These are phyloP conservation scores for Stenchaetothrips biformis DNA, from an alignment of 2,888 invertebrate species.

Conservation along the genomic window DNA sequence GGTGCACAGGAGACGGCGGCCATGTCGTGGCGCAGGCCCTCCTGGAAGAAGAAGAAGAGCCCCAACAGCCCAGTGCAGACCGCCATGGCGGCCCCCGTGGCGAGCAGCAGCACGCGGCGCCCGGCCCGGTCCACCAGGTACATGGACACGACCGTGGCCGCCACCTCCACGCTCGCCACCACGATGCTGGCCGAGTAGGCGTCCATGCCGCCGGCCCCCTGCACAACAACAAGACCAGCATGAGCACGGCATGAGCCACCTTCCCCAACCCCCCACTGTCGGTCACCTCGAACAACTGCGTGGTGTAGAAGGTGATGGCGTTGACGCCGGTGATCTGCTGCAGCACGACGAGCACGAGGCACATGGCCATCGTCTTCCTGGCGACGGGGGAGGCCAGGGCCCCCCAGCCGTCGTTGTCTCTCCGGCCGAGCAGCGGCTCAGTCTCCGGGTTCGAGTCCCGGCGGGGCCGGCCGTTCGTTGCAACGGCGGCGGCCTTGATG, in stretches of 20 bases:
- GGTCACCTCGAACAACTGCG: too few species aligned
- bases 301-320: slow-evolving; percentile 29
- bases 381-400: neutral
- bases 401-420: slow-evolving; percentile 20
- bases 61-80: slow-evolving; percentile 19
- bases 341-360: slow-evolving; percentile 19
- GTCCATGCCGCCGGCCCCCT: neutral
- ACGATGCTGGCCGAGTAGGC: slow-evolving; percentile 26
- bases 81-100: slow-evolving; percentile 26
- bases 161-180: slow-evolving; percentile 28
- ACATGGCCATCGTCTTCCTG: slow-evolving; percentile 15
- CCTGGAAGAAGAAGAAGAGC: neutral
- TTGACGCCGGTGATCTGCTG: slow-evolving; percentile 31
- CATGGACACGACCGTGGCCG: slow-evolving; percentile 27
- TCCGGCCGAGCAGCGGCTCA: neutral
- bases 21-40: slow-evolving; percentile 44
- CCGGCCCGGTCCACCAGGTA: slow-evolving; percentile 30
- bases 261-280: too few species aligned
- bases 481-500: neutral
- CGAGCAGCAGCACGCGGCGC: slow-evolving; percentile 29
- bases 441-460: too few species aligned
- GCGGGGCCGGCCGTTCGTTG: too few species aligned
- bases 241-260: too few species aligned
- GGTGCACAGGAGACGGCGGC: slow-evolving; percentile 66
- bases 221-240: neutral